Evolutionary conservation across 1,140 invertebrate genomes (phyloP).

Genomic region (Littorina saxatilis): DNA sequence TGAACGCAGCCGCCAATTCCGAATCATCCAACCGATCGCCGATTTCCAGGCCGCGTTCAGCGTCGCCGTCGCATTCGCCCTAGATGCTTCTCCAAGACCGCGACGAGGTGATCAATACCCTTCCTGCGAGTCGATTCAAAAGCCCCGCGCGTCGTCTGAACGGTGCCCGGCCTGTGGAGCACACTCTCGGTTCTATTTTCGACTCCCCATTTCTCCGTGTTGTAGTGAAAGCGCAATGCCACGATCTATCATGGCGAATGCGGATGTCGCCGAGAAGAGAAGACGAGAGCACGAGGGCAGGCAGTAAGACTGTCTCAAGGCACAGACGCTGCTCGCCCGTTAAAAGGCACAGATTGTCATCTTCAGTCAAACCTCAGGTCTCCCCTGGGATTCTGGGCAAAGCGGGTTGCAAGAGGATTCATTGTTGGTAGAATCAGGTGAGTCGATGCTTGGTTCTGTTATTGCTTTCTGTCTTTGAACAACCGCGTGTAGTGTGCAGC

Average conservation of each 20-base stretch:
- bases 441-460: too few species aligned
- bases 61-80: background rate
- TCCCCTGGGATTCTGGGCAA: background rate
- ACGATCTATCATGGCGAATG: background rate
- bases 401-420: too few species aligned
- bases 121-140: background rate
- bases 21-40: constrained; percentile 15
- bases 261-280: background rate
- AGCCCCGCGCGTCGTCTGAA: background rate
- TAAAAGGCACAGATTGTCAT: background rate
- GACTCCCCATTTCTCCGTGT: background rate
- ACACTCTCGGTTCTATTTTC: constrained; percentile 5
- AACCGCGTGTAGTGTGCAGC: too few species aligned
- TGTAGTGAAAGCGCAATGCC: background rate
- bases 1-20: background rate
- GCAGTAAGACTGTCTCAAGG: background rate
- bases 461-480: too few species aligned
- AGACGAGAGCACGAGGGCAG: background rate
- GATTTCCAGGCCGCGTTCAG: background rate
- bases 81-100: background rate
- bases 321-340: background rate
- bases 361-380: background rate
- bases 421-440: background rate
- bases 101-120: background rate
- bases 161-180: background rate